Base-by-base conservation (phyloP, 1,140 invertebrate genomes). In the Listronotus bonariensis region DNA sequence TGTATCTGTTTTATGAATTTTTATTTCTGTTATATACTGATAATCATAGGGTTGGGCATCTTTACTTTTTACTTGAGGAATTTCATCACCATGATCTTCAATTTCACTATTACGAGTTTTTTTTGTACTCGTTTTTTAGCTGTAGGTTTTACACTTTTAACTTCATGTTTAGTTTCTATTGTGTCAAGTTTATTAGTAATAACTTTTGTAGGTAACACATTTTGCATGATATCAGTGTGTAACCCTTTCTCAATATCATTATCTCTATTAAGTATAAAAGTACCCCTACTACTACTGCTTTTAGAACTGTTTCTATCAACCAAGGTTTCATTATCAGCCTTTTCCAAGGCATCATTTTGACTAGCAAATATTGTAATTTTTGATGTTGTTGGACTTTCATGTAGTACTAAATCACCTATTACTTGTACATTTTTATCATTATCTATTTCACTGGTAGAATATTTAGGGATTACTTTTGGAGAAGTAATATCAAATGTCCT, bases 1-100 rank as follows among this genome's bases (percentile, higher is more conserved):
- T 42, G 38, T 45, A 65, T 72, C 70, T 26, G 68, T 67, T 53
- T 69, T 72, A 56, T 72, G 72, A 36, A 74, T 52, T n/a, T 55
- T 63, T 41, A 74, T 68, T 43, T 58, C 65, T 11, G 71, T 42
- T 31, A 70, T 68, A 55, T 68, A 57, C 43, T 70, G 58, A 60
- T 67, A 67, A 51, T 40, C 46, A 56, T 65, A 61, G 36, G 20
- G n/a, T 54, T 36, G 5, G 18, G 15, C 11, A 12, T 5, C 34
- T 2, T 12, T 32, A 26, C 11, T 52, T 52, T 36, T n/a, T 51
- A 58, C 64, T 11, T 60, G 38, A 11, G 31, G 12, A 11, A 41
- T 36, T 26, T 51, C 43, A 15, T 20, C 32, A 46, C 11, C 45
- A 6, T 61, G 12, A 34, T 14, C 9, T 26, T 26, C 20, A 26